Evolutionary conservation across 2,888 invertebrate genomes (phyloP).

Genomic region (Thereva nobilitata): DNA sequence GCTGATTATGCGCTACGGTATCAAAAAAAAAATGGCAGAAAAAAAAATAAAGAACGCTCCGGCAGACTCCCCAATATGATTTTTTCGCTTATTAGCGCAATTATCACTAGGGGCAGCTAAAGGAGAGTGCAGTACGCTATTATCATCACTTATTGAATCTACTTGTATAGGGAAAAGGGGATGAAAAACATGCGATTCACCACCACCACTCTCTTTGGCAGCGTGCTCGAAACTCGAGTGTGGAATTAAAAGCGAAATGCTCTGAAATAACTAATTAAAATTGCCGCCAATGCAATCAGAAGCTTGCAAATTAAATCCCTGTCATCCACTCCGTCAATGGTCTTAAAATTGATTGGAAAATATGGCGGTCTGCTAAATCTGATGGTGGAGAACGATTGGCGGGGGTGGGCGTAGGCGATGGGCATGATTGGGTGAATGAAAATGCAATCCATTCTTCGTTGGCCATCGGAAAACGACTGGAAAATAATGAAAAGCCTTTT

Average conservation of each 20-base stretch:
- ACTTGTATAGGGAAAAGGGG: no score
- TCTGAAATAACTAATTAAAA: slow-evolving; percentile 21
- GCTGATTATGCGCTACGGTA: slow-evolving; percentile 28
- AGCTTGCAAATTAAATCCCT: slow-evolving; percentile 13
- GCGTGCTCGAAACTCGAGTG: neutral
- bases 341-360: slow-evolving; percentile 20
- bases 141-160: no score
- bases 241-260: neutral
- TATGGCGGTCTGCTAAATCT: neutral
- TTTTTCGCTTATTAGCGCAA: slow-evolving; percentile 22
- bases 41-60: no score
- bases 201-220: neutral
- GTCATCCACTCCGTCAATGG: slow-evolving; percentile 13
- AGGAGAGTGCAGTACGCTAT: neutral
- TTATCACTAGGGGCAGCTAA: slow-evolving; percentile 8
- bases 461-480: no score
- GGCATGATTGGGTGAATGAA: no score
- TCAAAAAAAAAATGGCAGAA: slow-evolving; percentile 1
- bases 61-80: no score
- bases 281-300: slow-evolving; percentile 2
- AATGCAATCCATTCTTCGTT: no score
- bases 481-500: no score
- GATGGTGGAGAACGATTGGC: slow-evolving; percentile 2
- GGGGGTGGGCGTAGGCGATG: neutral
- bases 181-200: no score